Conservation (phyloP, 2,113 vertebrate species). For the Peromyscus polionotus region DNA sequence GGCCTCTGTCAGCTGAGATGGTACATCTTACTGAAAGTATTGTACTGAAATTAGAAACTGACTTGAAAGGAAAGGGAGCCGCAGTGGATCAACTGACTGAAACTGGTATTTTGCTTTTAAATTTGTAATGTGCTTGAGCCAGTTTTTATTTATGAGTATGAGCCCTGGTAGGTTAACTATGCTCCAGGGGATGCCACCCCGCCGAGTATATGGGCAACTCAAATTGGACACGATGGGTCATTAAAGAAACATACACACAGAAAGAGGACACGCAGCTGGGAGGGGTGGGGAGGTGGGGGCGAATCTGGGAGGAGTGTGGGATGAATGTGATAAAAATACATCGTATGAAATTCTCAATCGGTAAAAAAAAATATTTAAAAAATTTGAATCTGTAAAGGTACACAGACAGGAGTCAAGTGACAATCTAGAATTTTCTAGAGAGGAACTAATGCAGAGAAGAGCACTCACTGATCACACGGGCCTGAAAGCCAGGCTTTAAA, state of each 20-base stretch:
- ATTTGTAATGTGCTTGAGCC: background rate
- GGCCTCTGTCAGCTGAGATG: background rate
- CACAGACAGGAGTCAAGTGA: background rate
- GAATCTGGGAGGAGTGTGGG: background rate
- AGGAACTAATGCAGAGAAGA: background rate
- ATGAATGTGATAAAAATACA: background rate
- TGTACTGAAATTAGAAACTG: background rate
- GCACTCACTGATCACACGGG: background rate
- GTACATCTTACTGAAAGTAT: background rate
- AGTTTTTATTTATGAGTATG: conserved; percentile 8
- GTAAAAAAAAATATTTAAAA: background rate
- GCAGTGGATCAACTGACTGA: background rate
- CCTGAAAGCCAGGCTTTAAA: conserved; percentile 18
- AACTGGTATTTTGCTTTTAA: conserved; percentile 44
- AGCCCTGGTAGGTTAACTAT: no score
- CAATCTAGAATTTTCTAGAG: background rate
- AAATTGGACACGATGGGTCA: background rate
- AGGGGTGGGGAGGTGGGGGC: no score
- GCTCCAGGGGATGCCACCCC: background rate
- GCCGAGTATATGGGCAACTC: background rate
- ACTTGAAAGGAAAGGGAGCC: background rate
- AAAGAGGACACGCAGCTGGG: background rate
- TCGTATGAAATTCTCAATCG: background rate
- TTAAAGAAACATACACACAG: background rate
- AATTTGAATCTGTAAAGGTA: background rate